Conservation (phyloP, 2,113 vertebrate species). For the Sigmodon hispidus region DNA sequence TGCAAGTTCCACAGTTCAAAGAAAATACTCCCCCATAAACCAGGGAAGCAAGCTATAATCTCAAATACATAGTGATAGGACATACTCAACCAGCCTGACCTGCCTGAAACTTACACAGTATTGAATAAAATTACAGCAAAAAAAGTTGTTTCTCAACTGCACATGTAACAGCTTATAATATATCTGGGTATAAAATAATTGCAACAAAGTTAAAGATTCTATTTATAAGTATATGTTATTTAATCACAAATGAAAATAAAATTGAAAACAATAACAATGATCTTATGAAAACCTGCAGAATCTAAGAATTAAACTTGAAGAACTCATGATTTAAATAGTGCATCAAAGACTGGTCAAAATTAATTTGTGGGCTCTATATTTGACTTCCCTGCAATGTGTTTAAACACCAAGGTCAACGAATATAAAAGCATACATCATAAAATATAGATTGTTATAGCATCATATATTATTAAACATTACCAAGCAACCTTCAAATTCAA, state of each 20-base stretch:
- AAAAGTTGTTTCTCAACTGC: background rate
- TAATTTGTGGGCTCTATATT: background rate
- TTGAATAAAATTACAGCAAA: background rate
- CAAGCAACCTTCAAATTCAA: background rate
- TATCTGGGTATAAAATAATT: background rate
- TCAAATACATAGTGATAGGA: background rate
- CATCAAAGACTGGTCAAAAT: background rate
- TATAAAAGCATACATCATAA: background rate
- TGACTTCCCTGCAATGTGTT: background rate
- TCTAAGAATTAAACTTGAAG: background rate
- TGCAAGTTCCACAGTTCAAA: background rate
- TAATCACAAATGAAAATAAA: background rate
- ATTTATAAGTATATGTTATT: background rate
- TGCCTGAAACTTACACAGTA: background rate
- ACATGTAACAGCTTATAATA: background rate
- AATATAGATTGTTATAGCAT: background rate
- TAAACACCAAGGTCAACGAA: background rate
- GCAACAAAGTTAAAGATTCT: background rate
- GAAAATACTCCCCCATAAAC: background rate
- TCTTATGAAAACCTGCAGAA: background rate
- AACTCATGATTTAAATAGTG: background rate
- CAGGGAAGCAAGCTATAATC: background rate
- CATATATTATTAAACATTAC: background rate
- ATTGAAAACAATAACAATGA: background rate
- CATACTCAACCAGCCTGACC: background rate